Evolutionary conservation across 1,140 invertebrate genomes (phyloP).

Genomic region (Dryas iulia): DNA sequence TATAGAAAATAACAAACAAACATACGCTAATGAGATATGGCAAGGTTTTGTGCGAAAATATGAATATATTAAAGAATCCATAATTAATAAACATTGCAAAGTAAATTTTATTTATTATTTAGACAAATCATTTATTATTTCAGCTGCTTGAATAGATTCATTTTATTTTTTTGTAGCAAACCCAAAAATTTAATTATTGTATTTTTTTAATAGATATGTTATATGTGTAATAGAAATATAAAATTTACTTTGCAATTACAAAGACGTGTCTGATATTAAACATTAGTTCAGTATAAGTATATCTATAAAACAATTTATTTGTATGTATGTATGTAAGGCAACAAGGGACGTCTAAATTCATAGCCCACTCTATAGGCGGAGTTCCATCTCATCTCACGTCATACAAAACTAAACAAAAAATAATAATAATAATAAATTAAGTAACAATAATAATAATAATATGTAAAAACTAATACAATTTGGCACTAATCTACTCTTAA

Average conservation of each 20-base stretch:
- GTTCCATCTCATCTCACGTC: conserved; percentile 5
- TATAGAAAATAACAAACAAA: conserved; percentile 29
- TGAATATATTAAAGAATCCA: background rate
- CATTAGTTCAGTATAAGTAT: background rate
- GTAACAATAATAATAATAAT: conserved; percentile 48
- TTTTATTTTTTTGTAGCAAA: too few species aligned
- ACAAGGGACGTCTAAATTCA: conserved; percentile 29
- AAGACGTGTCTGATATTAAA: background rate
- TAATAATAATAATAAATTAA: conserved; percentile 62
- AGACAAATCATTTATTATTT: too few species aligned
- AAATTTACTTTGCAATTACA: background rate
- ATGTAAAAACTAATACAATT: conserved; percentile 52
- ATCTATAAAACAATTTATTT: background rate
- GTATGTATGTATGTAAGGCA: conserved; percentile 27
- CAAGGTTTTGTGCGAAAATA: conserved; percentile 34
- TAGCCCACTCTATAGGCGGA: conserved; percentile 48
- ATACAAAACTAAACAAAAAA: conserved; percentile 5
- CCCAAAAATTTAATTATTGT: too few species aligned
- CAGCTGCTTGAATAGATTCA: too few species aligned
- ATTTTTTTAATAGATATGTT: too few species aligned
- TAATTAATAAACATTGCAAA: background rate
- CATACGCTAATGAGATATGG: conserved; percentile 30
- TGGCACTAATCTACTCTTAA: conserved; percentile 70
- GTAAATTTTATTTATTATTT: background rate
- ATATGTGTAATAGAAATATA: background rate